Evolutionary conservation across 1,140 invertebrate genomes (phyloP).

Genomic region (Brachionus calyciflorus): DNA sequence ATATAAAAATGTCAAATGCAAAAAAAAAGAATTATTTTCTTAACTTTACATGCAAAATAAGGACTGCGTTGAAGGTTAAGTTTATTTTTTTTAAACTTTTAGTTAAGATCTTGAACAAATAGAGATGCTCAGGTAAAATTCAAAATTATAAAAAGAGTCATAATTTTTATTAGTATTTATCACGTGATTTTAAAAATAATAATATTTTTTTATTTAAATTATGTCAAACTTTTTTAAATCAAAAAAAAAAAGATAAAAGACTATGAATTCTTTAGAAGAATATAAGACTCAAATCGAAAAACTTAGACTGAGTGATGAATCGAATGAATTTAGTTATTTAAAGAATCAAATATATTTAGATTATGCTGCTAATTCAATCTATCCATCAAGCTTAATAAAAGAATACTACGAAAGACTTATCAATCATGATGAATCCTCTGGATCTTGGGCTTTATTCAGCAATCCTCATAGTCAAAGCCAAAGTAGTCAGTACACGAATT

Average conservation of each 20-base stretch:
- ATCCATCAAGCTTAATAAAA: slow-evolving; percentile 72
- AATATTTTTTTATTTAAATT: slow-evolving; percentile 35
- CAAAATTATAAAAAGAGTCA: too few relatives aligned
- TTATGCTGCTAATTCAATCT: slow-evolving; percentile 81
- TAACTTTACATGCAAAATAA: too few relatives aligned
- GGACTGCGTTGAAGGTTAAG: too few relatives aligned
- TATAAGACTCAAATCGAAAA: slow-evolving; percentile 31
- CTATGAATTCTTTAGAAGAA: not conserved
- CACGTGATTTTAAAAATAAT: slow-evolving; percentile 43
- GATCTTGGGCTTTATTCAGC: slow-evolving; percentile 66
- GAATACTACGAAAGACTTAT: slow-evolving; percentile 67
- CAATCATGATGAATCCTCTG: slow-evolving; percentile 56
- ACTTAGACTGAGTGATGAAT: slow-evolving; percentile 37
- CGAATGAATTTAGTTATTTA: slow-evolving; percentile 37
- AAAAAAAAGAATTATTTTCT: too few relatives aligned
- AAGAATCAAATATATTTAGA: slow-evolving; percentile 74
- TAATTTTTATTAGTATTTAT: not conserved
- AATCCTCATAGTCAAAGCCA: slow-evolving; percentile 78
- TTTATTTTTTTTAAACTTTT: too few relatives aligned
- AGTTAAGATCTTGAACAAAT: too few relatives aligned
- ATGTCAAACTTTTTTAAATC: too few relatives aligned
- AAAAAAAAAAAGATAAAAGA: not conserved
- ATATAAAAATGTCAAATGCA: too few relatives aligned
- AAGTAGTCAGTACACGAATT: slow-evolving; percentile 72
- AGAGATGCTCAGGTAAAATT: too few relatives aligned